Evolutionary conservation across 2,797 vertebrate species (phyloP), one percentile per base, ranked within the genome.

Genomic region (Columba guinea): DNA sequence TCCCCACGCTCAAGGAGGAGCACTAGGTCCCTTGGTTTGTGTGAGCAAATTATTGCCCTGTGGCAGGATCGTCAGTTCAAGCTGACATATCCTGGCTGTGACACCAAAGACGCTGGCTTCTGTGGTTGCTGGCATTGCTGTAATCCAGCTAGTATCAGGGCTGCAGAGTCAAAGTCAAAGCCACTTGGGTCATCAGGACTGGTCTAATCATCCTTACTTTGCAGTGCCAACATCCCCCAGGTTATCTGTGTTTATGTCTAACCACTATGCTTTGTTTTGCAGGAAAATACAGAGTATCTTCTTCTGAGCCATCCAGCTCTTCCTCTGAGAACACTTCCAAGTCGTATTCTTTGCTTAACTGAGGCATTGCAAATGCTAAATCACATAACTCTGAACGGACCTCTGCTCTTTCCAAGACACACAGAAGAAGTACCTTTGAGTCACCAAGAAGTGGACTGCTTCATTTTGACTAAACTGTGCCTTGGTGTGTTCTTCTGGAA

Each of bases 231-330:
- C 1, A 10, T 8, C 2, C 46, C 7, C 26, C 34, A 39, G 12
- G 10, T 12, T 46, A 23, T 63, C 59, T 74, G 48, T 65, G 18
- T 30, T 62, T n/a, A 12, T 22, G 5, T n/a, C 48, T 76, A 23
- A 82, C 44, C 5, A 5, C 13, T 63, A 32, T 60, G 15, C 22
- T 95, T 85, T 95, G 44, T 90, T 92, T 97, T 95, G 11, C 89
- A 98, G 98, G 98, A 87, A 98, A 98, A 15, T 98, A 98, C 75
- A 97, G 94, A 53, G 97, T 98, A 26, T 98, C 98, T 74, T 97
- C 97, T 68, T 97, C 97, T 21, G 98, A 98, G 86, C 95, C 97
- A 48, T 96, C 97, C 93, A 97, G 67, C 58, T 96, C 97, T 28
- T 98, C 97, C 14, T 22, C 97, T 85, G 98, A 98, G 95, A 98